A percentile compares a stretch with the other conserved stretches of the same genome.
These are phyloP conservation scores for Pantala flavescens DNA, from an alignment of 1,140 invertebrate species.

Conservation along the genomic window DNA sequence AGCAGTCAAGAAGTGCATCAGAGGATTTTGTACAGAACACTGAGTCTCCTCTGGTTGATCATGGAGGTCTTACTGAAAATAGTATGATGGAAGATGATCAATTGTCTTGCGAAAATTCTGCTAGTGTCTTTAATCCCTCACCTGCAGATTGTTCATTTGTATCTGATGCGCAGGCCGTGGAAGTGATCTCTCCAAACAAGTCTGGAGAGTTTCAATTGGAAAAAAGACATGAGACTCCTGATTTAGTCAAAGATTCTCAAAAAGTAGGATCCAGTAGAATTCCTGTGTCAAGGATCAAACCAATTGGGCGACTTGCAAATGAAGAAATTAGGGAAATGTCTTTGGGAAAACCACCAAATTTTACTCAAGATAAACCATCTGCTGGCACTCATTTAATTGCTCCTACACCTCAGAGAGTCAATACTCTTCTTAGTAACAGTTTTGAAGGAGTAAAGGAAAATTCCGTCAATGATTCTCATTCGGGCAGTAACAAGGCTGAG, in stretches of 20 bases:
- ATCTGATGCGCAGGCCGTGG: not conserved
- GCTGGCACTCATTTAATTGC: constrained; percentile 17
- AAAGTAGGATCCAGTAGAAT: not conserved
- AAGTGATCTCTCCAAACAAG: not conserved
- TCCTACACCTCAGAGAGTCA: constrained; percentile 20
- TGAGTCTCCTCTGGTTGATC: too few relatives aligned
- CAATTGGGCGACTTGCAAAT: not conserved
- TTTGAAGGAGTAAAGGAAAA: not conserved
- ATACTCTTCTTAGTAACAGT: not conserved
- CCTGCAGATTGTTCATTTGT: not conserved
- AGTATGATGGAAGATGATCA: not conserved
- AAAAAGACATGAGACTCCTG: not conserved
- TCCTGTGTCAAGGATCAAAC: not conserved
- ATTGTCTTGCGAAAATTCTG: not conserved
- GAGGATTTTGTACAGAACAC: too few relatives aligned
- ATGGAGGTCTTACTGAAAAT: too few relatives aligned
- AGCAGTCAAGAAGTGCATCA: too few relatives aligned
- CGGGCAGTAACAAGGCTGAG: not conserved
- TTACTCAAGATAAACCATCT: constrained; percentile 22
- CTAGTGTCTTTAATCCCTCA: not conserved
- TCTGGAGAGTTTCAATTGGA: not conserved
- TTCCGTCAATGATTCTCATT: not conserved
- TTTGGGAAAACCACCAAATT: constrained; percentile 17
- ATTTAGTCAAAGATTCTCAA: not conserved
- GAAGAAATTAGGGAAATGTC: constrained; percentile 12